Evolutionary conservation across 2,113 vertebrate species (phyloP).

Genomic region (Colinus virginianus): DNA sequence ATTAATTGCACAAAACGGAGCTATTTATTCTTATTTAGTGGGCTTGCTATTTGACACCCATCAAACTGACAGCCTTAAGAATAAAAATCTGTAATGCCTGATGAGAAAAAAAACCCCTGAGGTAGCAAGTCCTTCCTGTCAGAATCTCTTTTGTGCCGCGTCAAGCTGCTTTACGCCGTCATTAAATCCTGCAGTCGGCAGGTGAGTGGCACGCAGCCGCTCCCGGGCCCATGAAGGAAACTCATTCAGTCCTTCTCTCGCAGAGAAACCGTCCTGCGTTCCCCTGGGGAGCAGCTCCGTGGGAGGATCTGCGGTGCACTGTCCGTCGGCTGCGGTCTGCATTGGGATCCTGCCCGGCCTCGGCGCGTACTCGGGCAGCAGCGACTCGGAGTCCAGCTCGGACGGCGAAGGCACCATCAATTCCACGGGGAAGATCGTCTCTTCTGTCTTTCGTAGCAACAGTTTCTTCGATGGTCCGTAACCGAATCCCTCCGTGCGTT

Average conservation of each 20-base stretch:
- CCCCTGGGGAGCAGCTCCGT: conserved; percentile 68
- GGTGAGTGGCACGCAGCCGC: background rate
- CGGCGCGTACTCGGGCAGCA: conserved; percentile 95
- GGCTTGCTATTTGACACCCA: conserved; percentile 42
- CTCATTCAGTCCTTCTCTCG: background rate
- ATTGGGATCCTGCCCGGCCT: conserved; percentile 95
- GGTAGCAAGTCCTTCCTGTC: conserved; percentile 8
- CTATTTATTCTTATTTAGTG: conserved; percentile 57
- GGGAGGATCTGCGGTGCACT: conserved; percentile 82
- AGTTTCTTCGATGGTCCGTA: conserved; percentile 82
- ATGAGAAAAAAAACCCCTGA: background rate
- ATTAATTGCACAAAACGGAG: background rate
- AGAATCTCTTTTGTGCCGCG: background rate
- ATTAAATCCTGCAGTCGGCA: background rate
- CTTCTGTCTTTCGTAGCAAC: conserved; percentile 84
- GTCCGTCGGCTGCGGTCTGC: conserved; percentile 92
- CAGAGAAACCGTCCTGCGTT: conserved; percentile 73
- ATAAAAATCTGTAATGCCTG: conserved; percentile 6
- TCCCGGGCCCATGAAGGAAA: conserved; percentile 40
- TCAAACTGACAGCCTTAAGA: conserved; percentile 22
- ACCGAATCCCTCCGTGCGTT: background rate
- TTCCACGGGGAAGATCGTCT: conserved; percentile 88
- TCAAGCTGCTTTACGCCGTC: background rate
- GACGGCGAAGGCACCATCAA: conserved; percentile 94
- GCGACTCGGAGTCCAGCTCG: conserved; percentile 96